Conservation (phyloP, 2,888 invertebrate species). For the Scaptomyza flava region DNA sequence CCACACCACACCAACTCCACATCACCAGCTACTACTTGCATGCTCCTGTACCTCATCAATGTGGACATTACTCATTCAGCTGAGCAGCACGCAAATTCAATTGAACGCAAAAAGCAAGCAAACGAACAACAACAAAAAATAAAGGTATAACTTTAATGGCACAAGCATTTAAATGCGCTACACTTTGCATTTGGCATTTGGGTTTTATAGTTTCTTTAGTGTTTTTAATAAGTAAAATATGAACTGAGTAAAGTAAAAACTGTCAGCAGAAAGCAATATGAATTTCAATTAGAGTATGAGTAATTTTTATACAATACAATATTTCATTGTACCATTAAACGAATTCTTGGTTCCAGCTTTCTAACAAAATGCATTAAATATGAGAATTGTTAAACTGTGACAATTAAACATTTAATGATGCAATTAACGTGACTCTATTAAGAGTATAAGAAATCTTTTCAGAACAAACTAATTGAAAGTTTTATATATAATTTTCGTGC, state of each 20-base stretch:
- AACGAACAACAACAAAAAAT: conserved; percentile 5
- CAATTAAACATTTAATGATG: background rate
- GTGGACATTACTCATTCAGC: conserved; percentile 65
- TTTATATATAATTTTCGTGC: no score
- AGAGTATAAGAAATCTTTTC: background rate
- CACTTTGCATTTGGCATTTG: conserved; percentile 15
- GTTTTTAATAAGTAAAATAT: background rate
- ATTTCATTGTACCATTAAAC: background rate
- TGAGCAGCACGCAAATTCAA: conserved; percentile 59
- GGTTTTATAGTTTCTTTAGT: background rate
- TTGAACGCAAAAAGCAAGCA: conserved; percentile 45
- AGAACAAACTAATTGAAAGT: no score
- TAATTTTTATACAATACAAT: background rate
- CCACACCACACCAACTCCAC: conserved; percentile 6
- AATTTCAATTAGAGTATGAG: background rate
- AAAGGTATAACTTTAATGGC: conserved; percentile 23
- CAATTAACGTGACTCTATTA: background rate
- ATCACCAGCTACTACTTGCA: conserved; percentile 8
- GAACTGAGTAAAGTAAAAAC: background rate
- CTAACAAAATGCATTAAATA: background rate
- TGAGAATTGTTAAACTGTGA: background rate
- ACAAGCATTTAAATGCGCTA: conserved; percentile 38
- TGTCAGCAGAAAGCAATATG: background rate
- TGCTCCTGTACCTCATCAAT: conserved; percentile 42
- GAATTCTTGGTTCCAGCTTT: background rate